Evolutionary conservation across 2,888 invertebrate species (phyloP), one percentile per base, ranked within the genome.

Genomic region (Shargacucullia verbasci): DNA sequence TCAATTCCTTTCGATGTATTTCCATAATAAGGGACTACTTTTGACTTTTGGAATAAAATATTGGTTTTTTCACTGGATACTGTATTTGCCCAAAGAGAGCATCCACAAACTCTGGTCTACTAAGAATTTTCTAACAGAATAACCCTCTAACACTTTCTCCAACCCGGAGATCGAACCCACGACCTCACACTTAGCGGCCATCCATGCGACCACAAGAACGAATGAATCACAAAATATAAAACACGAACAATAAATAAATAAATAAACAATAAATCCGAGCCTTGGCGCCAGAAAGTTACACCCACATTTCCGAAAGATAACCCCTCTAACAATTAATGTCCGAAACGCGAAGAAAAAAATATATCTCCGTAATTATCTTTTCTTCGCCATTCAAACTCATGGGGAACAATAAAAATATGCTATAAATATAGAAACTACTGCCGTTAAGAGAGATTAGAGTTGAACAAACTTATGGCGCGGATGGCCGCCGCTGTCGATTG

Each of bases 361-460:
- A 45, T 60, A 58, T 48, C 34, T 40, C 45, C 33, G 45, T 66
- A 49, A 69, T 66, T 56, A 56, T 69, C 43, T 56, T 62, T 57
- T 68, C 49, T 58, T 53, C 41, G 49, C 53, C 47, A 54, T 65
- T 43, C 12, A 43, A 56, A 59, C 52, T 53, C n/a, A 47, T 53
- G 15, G 37, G 15, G 7, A 53, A 64, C 58, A 60, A 62, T 65
- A 66, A 65, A 69, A 73, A 59, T 56, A 59, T 69, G 65, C 55
- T 40, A 73, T 73, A 69, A 73, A 73, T 61, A 61, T 41, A 45
- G 12, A 57, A 72, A 72, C 41, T 65, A 65, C n/a, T 25, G 61
- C 55, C 53, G 44, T 73, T 73, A 69, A 34, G 12, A 20, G n/a
- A 68, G 46, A 59, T 63, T 57, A 62, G 25, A 62, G 52, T 49